A percentile compares a stretch with the other conserved stretches of the same genome.
phyloP scores from a whole-genome alignment of 1,140 invertebrate species.

The Eurosta solidaginis region DNA sequence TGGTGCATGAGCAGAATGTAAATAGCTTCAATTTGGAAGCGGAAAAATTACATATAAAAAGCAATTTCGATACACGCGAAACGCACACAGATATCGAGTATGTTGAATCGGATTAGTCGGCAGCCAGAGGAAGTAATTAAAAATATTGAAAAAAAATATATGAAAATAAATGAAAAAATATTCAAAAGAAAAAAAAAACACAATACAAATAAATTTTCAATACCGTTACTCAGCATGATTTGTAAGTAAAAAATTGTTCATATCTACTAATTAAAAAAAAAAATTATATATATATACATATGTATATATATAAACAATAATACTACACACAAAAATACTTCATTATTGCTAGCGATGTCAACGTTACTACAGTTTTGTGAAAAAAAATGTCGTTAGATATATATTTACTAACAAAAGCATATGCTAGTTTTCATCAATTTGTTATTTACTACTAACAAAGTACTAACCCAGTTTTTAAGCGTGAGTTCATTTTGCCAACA shows the following conservation, averaged over 20 bases:
- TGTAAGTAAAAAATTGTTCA: conserved; percentile 14
- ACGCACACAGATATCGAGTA: conserved; percentile 63
- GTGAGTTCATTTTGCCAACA: background rate
- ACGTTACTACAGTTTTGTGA: background rate
- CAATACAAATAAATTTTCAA: background rate
- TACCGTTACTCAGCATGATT: background rate
- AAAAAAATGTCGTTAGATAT: background rate
- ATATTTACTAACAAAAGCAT: background rate
- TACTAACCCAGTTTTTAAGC: background rate
- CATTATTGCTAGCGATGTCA: conserved; percentile 3
- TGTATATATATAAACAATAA: background rate
- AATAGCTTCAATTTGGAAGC: conserved; percentile 59
- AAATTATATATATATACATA: background rate
- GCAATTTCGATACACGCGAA: conserved; percentile 52
- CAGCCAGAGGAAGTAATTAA: conserved; percentile 52
- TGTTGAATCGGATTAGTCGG: conserved; percentile 58
- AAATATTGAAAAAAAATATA: conserved; percentile 17
- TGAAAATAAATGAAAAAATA: background rate
- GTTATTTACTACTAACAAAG: conserved; percentile 23
- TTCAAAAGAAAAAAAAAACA: background rate
- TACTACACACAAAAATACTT: background rate
- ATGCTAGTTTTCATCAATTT: background rate
- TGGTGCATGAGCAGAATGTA: conserved; percentile 58
- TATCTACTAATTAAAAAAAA: background rate
- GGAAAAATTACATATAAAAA: conserved; percentile 63